Evolutionary conservation across 2,113 vertebrate genomes (phyloP).

Genomic region (Seriola quinqueradiata): DNA sequence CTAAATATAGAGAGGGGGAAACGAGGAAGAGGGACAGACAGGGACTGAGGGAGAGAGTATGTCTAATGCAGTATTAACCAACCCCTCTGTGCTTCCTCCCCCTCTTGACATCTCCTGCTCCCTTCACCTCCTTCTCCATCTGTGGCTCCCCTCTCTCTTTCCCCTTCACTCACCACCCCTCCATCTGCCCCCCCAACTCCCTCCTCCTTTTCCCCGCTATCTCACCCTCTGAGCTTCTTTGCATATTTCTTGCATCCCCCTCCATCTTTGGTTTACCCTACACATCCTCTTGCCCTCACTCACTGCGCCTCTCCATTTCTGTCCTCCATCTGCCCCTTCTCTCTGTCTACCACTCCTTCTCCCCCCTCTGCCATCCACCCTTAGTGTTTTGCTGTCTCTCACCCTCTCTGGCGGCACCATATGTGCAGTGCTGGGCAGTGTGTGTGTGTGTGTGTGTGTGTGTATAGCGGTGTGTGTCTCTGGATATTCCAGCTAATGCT

Average conservation of each 20-base stretch:
- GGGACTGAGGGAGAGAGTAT: conserved; percentile 60
- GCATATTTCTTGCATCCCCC: conserved; percentile 22
- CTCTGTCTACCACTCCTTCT: conserved; percentile 27
- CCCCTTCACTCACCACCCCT: conserved; percentile 54
- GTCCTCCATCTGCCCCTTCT: conserved; percentile 46
- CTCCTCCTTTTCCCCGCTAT: conserved; percentile 23
- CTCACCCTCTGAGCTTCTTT: conserved; percentile 44
- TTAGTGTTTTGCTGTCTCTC: conserved; percentile 56
- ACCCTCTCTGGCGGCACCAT: conserved; percentile 69
- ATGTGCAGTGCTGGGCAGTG: conserved; percentile 60
- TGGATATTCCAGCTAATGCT: conserved; percentile 65
- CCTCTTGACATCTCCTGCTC: conserved; percentile 66
- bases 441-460: conserved; percentile 51
- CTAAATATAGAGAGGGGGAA: conserved; percentile 81
- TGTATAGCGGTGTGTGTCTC: conserved; percentile 53
- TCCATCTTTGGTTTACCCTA: conserved; percentile 12
- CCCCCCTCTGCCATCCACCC: conserved; percentile 46
- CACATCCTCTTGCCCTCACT: conserved; percentile 31
- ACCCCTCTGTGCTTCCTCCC: conserved; percentile 65
- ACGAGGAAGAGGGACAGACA: conserved; percentile 61
- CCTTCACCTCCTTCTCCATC: conserved; percentile 73
- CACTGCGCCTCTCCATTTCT: conserved; percentile 18
- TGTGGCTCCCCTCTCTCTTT: conserved; percentile 61
- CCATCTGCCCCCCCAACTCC: conserved; percentile 57
- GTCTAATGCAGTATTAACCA: conserved; percentile 78